A percentile compares a stretch with the other conserved stretches of the same genome.
Evolutionary conservation across 2,113 vertebrate genomes (phyloP).

Genomic region (Gymnorhina tibicen): DNA sequence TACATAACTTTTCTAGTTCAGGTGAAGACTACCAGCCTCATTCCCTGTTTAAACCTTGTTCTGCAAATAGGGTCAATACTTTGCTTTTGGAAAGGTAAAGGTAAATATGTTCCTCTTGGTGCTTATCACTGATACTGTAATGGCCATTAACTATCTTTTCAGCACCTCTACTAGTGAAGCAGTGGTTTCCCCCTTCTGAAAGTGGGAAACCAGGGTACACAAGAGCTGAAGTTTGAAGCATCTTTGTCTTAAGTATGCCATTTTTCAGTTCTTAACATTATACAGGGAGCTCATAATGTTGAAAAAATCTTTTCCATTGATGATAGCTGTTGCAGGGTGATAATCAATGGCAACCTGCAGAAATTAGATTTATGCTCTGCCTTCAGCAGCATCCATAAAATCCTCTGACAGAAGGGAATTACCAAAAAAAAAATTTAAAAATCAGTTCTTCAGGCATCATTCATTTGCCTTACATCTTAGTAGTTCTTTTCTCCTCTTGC

Average conservation of each 20-base stretch:
- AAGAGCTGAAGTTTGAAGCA: background rate
- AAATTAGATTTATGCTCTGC: background rate
- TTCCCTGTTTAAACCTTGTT: background rate
- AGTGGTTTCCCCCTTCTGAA: background rate
- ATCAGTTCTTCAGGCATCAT: background rate
- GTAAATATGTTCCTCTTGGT: background rate
- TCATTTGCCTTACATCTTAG: background rate
- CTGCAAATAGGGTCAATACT: background rate
- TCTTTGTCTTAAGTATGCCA: background rate
- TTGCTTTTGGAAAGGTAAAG: background rate
- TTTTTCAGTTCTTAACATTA: background rate
- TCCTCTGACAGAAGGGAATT: background rate
- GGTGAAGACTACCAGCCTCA: background rate
- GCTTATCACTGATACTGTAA: background rate
- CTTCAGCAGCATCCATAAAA: background rate
- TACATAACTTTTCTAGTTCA: background rate
- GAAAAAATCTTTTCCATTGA: background rate
- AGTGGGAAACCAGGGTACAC: background rate
- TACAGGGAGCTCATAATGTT: background rate
- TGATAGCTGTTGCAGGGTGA: background rate
- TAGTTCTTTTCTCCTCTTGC: background rate
- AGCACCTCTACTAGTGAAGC: background rate
- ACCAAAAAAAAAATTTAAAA: background rate
- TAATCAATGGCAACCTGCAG: background rate
- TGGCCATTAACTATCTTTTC: background rate